A percentile compares a stretch with the other conserved stretches of the same genome.
These are phyloP conservation scores for Saccopteryx leptura DNA, from an alignment of 2,113 vertebrate genomes.

Conservation along the genomic window DNA sequence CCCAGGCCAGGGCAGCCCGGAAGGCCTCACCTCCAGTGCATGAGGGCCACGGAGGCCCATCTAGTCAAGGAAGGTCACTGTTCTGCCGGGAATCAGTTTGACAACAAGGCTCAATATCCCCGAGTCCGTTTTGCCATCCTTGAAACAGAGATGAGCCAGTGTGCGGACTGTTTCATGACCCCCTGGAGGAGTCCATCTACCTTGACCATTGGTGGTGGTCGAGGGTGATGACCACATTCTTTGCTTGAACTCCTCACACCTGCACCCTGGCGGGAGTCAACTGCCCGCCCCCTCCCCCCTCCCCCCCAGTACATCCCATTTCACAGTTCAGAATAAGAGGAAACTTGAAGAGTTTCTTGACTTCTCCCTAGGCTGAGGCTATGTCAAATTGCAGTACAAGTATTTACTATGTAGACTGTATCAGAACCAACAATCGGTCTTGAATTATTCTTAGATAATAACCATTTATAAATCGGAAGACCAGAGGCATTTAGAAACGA, in stretches of 20 bases:
- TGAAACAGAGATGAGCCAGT: neutral
- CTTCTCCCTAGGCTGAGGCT: neutral
- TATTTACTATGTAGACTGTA: neutral
- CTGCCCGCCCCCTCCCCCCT: neutral
- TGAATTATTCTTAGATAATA: neutral
- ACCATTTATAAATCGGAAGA: neutral
- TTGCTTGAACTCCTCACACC: neutral
- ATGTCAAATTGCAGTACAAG: slow-evolving; percentile 30
- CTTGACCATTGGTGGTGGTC: neutral
- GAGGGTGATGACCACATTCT: neutral
- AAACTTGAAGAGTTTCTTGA: neutral
- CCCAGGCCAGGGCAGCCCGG: neutral
- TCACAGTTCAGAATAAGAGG: slow-evolving; percentile 19
- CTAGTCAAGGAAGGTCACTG: neutral
- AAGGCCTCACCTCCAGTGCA: neutral
- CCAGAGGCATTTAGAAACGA: slow-evolving; percentile 29
- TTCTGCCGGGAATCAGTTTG: neutral
- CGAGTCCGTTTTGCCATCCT: neutral
- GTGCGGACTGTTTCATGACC: neutral
- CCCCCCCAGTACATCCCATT: neutral
- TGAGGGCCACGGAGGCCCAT: neutral
- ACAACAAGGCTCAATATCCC: neutral
- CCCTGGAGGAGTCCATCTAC: neutral
- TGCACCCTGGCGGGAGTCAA: neutral
- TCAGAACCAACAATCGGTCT: neutral